These are phyloP conservation scores for Beris morrisii DNA, from an alignment of 2,888 invertebrate genomes.

Conservation along the genomic window DNA sequence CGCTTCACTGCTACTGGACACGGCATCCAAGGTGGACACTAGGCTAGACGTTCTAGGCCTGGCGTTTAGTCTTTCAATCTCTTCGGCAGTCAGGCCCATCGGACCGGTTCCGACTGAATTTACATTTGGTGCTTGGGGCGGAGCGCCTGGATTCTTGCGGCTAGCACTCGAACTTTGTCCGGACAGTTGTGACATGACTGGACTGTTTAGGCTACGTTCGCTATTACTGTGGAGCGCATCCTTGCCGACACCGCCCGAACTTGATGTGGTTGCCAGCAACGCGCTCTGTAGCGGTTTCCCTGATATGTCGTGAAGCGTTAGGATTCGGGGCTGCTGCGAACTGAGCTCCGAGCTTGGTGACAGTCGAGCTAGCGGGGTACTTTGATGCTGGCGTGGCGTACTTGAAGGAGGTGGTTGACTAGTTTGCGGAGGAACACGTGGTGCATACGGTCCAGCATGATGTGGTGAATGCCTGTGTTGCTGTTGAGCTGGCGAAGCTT, in stretches of 20 bases:
- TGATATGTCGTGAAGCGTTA: conserved; percentile 91
- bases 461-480: conserved; percentile 79
- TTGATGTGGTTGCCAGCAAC: conserved; percentile 83
- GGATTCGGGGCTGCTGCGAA: conserved; percentile 85
- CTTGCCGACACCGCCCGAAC: conserved; percentile 84
- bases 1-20: conserved; percentile 87
- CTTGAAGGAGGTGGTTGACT: conserved; percentile 70
- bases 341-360: conserved; percentile 92
- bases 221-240: conserved; percentile 89
- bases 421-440: conserved; percentile 70
- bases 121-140: conserved; percentile 69
- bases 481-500: conserved; percentile 63
- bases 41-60: conserved; percentile 86
- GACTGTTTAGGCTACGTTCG: conserved; percentile 88
- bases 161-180: conserved; percentile 82
- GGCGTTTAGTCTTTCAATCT: conserved; percentile 87
- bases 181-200: conserved; percentile 88
- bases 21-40: conserved; percentile 89
- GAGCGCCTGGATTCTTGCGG: conserved; percentile 69
- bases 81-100: conserved; percentile 89
- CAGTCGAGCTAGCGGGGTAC: conserved; percentile 85
- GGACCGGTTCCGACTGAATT: conserved; percentile 67
- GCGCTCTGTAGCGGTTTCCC: conserved; percentile 91
- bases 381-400: conserved; percentile 76
- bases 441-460: conserved; percentile 74